phyloP scores from a whole-genome alignment of 2,888 invertebrate species.

The Drosophila nr. medialis region DNA sequence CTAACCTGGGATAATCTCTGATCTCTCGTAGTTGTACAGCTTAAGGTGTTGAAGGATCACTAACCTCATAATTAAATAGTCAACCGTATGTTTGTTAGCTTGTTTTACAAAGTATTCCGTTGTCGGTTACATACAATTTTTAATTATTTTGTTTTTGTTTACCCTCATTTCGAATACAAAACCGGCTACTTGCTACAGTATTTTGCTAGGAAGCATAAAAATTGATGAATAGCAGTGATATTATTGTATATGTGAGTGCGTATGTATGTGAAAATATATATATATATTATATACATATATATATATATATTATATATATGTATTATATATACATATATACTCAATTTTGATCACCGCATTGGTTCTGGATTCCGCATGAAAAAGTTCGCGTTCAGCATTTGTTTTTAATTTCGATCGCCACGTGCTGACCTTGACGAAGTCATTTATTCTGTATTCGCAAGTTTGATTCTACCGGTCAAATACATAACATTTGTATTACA shows the following conservation, averaged over 20 bases:
- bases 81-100: background rate
- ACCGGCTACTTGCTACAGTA: slow-evolving; percentile 14
- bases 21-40: background rate
- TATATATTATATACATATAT: background rate
- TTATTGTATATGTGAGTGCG: background rate
- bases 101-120: background rate
- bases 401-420: slow-evolving; percentile 39
- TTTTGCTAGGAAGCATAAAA: slow-evolving; percentile 1
- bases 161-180: slow-evolving; percentile 1
- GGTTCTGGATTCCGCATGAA: slow-evolving; percentile 19
- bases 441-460: slow-evolving; percentile 68
- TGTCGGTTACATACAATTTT: background rate
- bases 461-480: slow-evolving; percentile 54
- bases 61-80: background rate
- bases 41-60: background rate
- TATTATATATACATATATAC: background rate
- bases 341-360: slow-evolving; percentile 3
- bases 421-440: slow-evolving; percentile 70
- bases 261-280: background rate
- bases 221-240: background rate
- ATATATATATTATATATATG: background rate
- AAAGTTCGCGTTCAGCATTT: slow-evolving; percentile 22
- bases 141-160: background rate
- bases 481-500: slow-evolving; percentile 46
- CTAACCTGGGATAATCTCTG: background rate